Evolutionary conservation across 1,140 invertebrate genomes (phyloP), one percentile per base, ranked within the genome.

Genomic region (Lepidostoma basale): DNA sequence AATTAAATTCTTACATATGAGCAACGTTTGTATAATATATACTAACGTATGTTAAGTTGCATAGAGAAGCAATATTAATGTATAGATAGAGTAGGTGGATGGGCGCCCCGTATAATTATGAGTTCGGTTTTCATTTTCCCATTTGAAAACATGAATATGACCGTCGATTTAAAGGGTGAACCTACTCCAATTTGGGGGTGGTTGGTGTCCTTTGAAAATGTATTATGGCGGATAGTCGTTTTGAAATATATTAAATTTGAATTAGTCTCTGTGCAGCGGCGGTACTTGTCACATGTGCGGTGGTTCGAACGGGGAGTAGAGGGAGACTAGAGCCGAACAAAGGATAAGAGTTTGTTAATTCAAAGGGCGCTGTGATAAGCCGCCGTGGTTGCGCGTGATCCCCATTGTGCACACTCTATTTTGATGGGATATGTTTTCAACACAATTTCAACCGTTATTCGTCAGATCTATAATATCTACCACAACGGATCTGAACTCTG

Each of bases 261-360:
- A 49, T 16, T 22, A 22, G 2, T 18, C 23, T 8, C 20, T 25
- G 45, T 49, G 45, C 23, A 22, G 18, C 45, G 45, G 14, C 9
- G 16, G 28, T 56, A 56, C 52, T 30, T 56, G 52, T 33, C 30
- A 33, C 18, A 56, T 39, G 20, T 54, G 16, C 28, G n/a, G 52
- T 33, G 26, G n/a, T 36, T 33, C 52, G 20, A 14, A 56, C 14
- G 18, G 4, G 14, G 28, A 56, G 14, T n/a, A 12, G 33, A n/a
- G 14, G 33, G 22, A 30, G 30, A 36, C 33, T 36, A 30, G 36
- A 49, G 16, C 44, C 9, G 44, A 25, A 56, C 52, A 56, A 56
- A 56, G 52, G 52, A 56, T 39, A 56, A 56, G 52, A 56, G 30
- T 56, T 56, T 56, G 52, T 14, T 56, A 36, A 56, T 56, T 22